These are phyloP conservation scores for Drosophila orosa DNA, from an alignment of 1,140 invertebrate genomes.

Conservation along the genomic window DNA sequence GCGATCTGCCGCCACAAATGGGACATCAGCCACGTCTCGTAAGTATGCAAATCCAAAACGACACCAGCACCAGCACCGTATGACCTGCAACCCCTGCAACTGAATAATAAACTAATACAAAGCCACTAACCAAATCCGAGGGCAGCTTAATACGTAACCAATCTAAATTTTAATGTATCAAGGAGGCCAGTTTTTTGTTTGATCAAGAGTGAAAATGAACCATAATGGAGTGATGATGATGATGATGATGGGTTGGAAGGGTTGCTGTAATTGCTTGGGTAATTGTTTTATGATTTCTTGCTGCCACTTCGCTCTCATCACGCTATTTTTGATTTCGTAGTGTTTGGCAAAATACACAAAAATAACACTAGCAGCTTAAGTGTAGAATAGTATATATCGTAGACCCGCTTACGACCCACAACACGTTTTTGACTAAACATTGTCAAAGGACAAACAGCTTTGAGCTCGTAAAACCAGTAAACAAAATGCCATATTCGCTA, in stretches of 20 bases:
- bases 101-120: slow-evolving; percentile 26
- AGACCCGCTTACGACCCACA: slow-evolving; percentile 18
- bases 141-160: not conserved
- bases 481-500: not conserved
- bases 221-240: slow-evolving; percentile 4
- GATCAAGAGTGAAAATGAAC: not conserved
- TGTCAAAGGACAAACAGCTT: slow-evolving; percentile 23
- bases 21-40: slow-evolving; percentile 77
- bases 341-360: slow-evolving; percentile 10
- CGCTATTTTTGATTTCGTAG: slow-evolving; percentile 29
- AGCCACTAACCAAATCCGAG: slow-evolving; percentile 16
- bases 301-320: not conserved
- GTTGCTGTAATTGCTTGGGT: slow-evolving; percentile 39
- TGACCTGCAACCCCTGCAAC: slow-evolving; percentile 34
- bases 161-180: slow-evolving; percentile 50
- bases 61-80: slow-evolving; percentile 64
- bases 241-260: not conserved
- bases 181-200: slow-evolving; percentile 10
- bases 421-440: slow-evolving; percentile 74
- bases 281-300: slow-evolving; percentile 37
- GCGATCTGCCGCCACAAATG: slow-evolving; percentile 77
- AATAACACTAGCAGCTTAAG: slow-evolving; percentile 5
- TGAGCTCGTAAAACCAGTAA: not conserved
- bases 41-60: slow-evolving; percentile 69
- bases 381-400: slow-evolving; percentile 16